Percentiles rank a stretch among this genome's conserved stretches.
Conservation (phyloP, 2,888 invertebrate species). For the Schizaphis graminum region DNA sequence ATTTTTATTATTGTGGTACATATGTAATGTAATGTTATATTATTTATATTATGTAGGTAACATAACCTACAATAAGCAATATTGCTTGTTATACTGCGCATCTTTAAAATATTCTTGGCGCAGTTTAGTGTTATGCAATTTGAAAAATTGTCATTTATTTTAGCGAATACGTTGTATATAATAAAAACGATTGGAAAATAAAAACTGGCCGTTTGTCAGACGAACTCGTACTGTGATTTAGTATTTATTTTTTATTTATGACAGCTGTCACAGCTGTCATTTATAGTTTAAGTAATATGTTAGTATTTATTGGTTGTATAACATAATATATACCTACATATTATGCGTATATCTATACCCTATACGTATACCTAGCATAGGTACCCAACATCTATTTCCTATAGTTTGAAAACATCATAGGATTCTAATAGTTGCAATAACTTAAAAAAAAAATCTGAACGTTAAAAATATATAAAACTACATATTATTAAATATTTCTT, state of each 20-base stretch:
- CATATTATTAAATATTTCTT: neutral
- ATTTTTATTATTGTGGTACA: neutral
- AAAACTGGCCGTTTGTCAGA: neutral
- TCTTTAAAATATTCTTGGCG: neutral
- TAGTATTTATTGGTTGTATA: neutral
- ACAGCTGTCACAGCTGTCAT: constrained; percentile 9
- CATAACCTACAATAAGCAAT: no score
- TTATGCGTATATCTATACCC: neutral
- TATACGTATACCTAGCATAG: no score
- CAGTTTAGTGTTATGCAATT: neutral
- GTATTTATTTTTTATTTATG: constrained; percentile 32
- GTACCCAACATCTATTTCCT: neutral
- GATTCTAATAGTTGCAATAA: neutral
- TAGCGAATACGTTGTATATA: neutral
- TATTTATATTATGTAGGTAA: neutral
- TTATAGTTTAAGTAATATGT: neutral
- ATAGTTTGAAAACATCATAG: neutral
- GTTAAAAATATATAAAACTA: neutral
- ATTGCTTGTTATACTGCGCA: neutral
- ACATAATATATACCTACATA: neutral
- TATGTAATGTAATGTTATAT: neutral
- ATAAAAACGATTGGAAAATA: neutral
- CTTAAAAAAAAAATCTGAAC: neutral
- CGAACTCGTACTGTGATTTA: neutral
- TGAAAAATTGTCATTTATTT: neutral